Evolutionary conservation across 2,888 invertebrate genomes (phyloP), one percentile per base, ranked within the genome.

Genomic region (Calliopum simillimum): DNA sequence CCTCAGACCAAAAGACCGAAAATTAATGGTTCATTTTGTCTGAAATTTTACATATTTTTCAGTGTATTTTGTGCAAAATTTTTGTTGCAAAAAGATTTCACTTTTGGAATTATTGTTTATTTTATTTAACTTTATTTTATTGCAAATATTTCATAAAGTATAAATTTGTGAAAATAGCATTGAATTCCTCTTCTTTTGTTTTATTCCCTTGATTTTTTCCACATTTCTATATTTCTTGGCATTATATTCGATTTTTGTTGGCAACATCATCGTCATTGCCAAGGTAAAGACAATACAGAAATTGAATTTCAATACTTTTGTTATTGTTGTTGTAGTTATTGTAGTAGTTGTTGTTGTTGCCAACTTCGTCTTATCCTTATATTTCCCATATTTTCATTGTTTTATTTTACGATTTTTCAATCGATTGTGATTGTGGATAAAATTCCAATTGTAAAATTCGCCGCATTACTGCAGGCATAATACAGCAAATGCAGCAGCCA

Each of bases 141-240:
- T 49, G 21, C n/a, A n/a, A n/a, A n/a, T 51, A 63, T 63, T 63
- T 63, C 63, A 63, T 33, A 63, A 63, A 63, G 49, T 47, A 49
- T 49, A 49, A 63, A 33, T 65, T 55, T 16, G 1, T 51, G 51
- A 51, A 51, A 12, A 61, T 44, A 23, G 5, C n/a, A 33, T 64
- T 51, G 41, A 19, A 51, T 64, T 62, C 51, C 51, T 41, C 23
- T 23, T 3, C 16, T 63, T 49, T 23, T 1, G n/a, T 63, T 47
- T 4, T n/a, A 49, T 63, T 25, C 13, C 33, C 5, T 4, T n/a
- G 51, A 19, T 21, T 43, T 53, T 53, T 14, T 13, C 2, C 1
- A 19, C n/a, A 12, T 21, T 16, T 44, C 6, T 14, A 25, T 25
- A 2, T 23, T 55, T 12, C 55, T n/a, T 55, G 55, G 43, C 55